Evolutionary conservation across 2,888 invertebrate genomes (phyloP), one percentile per base, ranked within the genome.

Genomic region (Beris chalybata): DNA sequence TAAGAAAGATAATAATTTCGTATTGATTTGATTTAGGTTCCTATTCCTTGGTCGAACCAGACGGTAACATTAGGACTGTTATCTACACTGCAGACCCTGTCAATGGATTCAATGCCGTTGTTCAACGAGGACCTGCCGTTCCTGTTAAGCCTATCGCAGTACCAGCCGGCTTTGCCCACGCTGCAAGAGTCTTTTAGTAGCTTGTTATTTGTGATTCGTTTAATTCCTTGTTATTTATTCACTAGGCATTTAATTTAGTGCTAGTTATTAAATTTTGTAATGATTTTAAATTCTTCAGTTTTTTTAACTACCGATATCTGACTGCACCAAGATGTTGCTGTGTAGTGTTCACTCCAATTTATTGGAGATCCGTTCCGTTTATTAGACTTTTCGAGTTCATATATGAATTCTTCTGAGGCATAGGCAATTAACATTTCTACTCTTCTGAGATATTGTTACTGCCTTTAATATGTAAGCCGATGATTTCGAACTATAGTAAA

Each of bases 101-200:
- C 68, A 85, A 85, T 72, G 86, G 86, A 1, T 86, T 86, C 79
- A 86, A 86, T 77, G 86, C 86, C 4, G 83, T 86, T 44, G 88
- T 89, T 0, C 86, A 86, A 78, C 86, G 85, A 74, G 85, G 85
- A 64, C 86, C 87, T 1, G 48, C 53, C 15, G 57, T 57, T 5
- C 57, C 64, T 45, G 56, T 47, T 2, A 47, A 47, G 22, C 71
- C 73, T 6, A 71, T 73, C 0, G 70, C 73, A 5, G 71, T 72
- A 0, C 69, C 73, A 7, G 70, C 70, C 11, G 73, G 71, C 13
- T 69, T 72, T 52, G 71, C 70, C n/a, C 68, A 67, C 64, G 69
- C 68, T 38, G 52, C 43, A 53, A 54, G 50, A 29, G 38, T 52
- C n/a, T 11, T 57, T 65, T 63, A 44, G 45, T 38, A 3, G 1